A percentile compares a stretch with the other conserved stretches of the same genome.
Evolutionary conservation across 2,888 invertebrate species (phyloP).

Genomic region (Drosophila melanosoma): DNA sequence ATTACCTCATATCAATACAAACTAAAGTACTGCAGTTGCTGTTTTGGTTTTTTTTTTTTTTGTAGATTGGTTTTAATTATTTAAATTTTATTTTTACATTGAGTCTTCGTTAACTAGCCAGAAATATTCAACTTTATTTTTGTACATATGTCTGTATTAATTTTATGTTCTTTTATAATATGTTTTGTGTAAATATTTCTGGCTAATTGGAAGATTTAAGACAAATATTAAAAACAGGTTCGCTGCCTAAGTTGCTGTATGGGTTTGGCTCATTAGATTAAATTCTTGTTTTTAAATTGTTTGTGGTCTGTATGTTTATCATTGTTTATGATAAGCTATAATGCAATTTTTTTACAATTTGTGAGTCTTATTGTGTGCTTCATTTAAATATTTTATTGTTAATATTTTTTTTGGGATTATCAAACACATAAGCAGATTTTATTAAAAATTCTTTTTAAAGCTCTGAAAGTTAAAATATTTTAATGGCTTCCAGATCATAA

Average conservation of each 20-base stretch:
- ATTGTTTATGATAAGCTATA: slow-evolving; percentile 2
- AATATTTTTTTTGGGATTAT: background rate
- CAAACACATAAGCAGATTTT: background rate
- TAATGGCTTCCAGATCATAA: slow-evolving; percentile 16
- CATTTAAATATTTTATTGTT: background rate
- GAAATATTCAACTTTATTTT: background rate
- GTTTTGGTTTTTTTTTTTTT: slow-evolving; percentile 41
- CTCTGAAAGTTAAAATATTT: background rate
- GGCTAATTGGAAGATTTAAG: background rate
- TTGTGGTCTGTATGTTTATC: slow-evolving; percentile 6
- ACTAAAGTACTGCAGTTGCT: slow-evolving; percentile 37
- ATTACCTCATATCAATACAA: slow-evolving; percentile 66
- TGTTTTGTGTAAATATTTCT: slow-evolving; percentile 13
- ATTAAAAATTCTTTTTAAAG: background rate
- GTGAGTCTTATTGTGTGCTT: background rate
- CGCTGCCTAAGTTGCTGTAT: slow-evolving; percentile 25
- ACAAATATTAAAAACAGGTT: slow-evolving; percentile 53
- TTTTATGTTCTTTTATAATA: background rate
- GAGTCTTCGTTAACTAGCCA: background rate
- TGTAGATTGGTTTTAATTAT: slow-evolving; percentile 15
- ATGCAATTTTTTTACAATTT: slow-evolving; percentile 14
- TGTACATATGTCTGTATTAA: background rate
- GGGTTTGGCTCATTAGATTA: slow-evolving; percentile 12
- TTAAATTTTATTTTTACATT: slow-evolving; percentile 22
- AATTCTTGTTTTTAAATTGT: slow-evolving; percentile 25